Base-by-base conservation (phyloP, 2,888 invertebrate species). In the Rotaria magnacalcarata region DNA sequence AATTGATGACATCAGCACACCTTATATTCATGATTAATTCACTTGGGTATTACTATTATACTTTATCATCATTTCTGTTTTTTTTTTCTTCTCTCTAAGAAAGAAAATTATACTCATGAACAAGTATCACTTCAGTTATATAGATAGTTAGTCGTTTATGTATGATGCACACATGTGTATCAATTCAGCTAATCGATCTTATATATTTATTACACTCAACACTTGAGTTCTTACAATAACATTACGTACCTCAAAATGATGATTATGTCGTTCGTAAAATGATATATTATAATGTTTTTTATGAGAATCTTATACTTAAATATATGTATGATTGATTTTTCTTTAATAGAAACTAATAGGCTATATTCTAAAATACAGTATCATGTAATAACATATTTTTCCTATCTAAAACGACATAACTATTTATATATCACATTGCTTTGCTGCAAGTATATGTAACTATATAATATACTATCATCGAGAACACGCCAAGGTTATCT, bases 1-100 rank as follows among this genome's bases (percentile, higher is more conserved):
- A 67, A 67, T 67, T 67, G 67, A 67, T 67, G 67, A 67, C 67
- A 67, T 27, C 60, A 60, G 19, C 60, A 67, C 67, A 16, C 67
- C 27, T 14, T 21, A 67, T 27, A 67, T 16, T 27, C 27, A 27
- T 67, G 67, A 67, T 67, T 67, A 16, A 34, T 67, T 67, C 67
- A 67, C 67, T 67, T 67, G 67, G 27, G 14, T 34, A 67, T 67
- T 11, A 5, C 11, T 27, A 27, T 16, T 34, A 67, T 10, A 16
- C 67, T 54, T 21, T 10, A 54, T 54, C 21, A 54, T 54, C 21
- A 21, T 54, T 54, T 54, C 54, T 21, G n/a, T 54, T 54, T 54
- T 54, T 6, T 54, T 54, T 54, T 21, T 21, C 34, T 54, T 54
- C 21, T 54, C 2, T 54, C 5, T 21, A 54, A 67, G n/a, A 67